Percentiles rank a stretch among this genome's conserved stretches.
phyloP scores from a whole-genome alignment of 2,113 vertebrate genomes.

The Amphiprion percula region DNA sequence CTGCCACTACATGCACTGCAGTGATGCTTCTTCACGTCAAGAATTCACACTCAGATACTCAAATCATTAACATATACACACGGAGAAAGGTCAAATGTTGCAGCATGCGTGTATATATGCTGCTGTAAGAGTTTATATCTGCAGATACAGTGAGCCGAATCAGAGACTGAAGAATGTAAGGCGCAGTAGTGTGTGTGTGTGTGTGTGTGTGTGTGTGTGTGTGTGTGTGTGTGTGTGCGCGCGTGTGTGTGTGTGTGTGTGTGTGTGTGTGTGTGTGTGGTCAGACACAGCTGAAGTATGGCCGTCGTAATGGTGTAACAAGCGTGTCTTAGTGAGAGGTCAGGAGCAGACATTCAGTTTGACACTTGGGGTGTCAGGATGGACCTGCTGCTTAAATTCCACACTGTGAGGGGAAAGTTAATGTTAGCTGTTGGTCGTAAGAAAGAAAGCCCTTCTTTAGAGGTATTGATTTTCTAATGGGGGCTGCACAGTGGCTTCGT shows the following conservation, averaged over 20 bases:
- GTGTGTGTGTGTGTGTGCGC: background rate
- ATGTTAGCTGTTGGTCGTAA: background rate
- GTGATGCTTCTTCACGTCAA: slow-evolving; percentile 18
- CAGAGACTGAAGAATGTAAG: slow-evolving; percentile 2
- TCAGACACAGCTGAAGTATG: slow-evolving; percentile 45
- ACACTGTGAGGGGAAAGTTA: slow-evolving; percentile 7
- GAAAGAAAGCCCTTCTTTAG: too few relatives aligned
- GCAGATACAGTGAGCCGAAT: background rate
- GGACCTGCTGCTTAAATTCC: slow-evolving; percentile 58
- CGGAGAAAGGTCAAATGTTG: slow-evolving; percentile 7
- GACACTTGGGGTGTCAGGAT: slow-evolving; percentile 15
- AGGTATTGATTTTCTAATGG: too few relatives aligned
- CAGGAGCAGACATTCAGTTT: slow-evolving; percentile 45
- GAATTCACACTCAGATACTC: slow-evolving; percentile 27
- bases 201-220: too few relatives aligned
- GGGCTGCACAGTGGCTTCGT: too few relatives aligned
- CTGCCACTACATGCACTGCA: slow-evolving; percentile 50
- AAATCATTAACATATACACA: slow-evolving; percentile 21
- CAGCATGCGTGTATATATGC: slow-evolving; percentile 2
- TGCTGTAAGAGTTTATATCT: slow-evolving; percentile 9
- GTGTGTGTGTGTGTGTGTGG: slow-evolving; percentile 13
- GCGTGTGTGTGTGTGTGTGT: background rate
- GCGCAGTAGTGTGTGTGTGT: background rate
- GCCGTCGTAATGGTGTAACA: slow-evolving; percentile 27
- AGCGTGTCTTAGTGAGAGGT: slow-evolving; percentile 47